Evolutionary conservation across 2,888 invertebrate species (phyloP).

Genomic region (Lymantria monacha): DNA sequence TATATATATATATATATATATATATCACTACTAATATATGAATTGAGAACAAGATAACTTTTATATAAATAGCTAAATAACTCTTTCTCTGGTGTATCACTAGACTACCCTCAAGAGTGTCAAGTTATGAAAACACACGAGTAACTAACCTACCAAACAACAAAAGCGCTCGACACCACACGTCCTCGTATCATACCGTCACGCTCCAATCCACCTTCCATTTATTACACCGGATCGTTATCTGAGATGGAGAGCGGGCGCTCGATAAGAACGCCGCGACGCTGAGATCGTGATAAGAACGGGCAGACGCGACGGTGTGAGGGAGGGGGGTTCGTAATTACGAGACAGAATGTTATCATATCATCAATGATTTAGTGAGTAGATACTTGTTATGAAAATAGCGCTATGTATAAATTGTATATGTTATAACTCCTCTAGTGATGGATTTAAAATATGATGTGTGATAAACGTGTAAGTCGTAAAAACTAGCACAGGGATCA

Average conservation of each 20-base stretch:
- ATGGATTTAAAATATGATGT: too few relatives aligned
- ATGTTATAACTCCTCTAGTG: background rate
- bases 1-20: too few relatives aligned
- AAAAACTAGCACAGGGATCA: too few relatives aligned
- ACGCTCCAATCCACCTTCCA: constrained; percentile 56
- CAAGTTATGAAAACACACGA: constrained; percentile 16
- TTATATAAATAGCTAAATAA: too few relatives aligned
- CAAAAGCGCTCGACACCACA: constrained; percentile 25
- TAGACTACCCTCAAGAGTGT: too few relatives aligned
- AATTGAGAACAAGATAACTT: too few relatives aligned
- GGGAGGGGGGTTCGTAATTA: constrained; percentile 39
- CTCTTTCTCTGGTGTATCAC: too few relatives aligned
- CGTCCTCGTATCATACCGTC: constrained; percentile 56
- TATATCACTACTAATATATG: too few relatives aligned
- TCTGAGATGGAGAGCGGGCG: constrained; percentile 54
- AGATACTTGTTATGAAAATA: constrained; percentile 37
- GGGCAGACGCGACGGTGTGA: constrained; percentile 35
- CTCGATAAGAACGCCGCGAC: constrained; percentile 48
- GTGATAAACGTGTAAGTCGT: too few relatives aligned
- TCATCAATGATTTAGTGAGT: constrained; percentile 32
- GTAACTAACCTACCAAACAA: constrained; percentile 12
- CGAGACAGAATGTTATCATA: constrained; percentile 40
- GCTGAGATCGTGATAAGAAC: constrained; percentile 51
- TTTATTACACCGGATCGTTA: constrained; percentile 61
- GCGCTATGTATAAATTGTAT: constrained; percentile 21